phyloP scores from a whole-genome alignment of 2,888 invertebrate species.

The Oligia fasciuncula region DNA sequence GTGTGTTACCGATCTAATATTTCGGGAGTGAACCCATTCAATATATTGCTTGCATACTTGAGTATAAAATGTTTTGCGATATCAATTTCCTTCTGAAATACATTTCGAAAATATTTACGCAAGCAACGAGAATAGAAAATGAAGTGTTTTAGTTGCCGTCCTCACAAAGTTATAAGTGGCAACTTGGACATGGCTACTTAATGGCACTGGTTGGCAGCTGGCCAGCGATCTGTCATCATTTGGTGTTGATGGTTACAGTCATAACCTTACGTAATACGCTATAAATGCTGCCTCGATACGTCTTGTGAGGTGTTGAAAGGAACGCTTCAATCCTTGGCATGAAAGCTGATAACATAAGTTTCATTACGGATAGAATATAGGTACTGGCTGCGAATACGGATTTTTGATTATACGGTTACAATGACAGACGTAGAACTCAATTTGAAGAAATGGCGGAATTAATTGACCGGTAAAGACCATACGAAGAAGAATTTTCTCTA shows the following conservation, averaged over 20 bases:
- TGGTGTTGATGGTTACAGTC: slow-evolving; percentile 48
- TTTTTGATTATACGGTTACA: neutral
- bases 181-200: slow-evolving; percentile 58
- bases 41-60: slow-evolving; percentile 55
- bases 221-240: slow-evolving; percentile 65
- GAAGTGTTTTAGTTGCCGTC: slow-evolving; percentile 29
- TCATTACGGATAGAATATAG: neutral
- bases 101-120: slow-evolving; percentile 38
- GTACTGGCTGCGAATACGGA: slow-evolving; percentile 16
- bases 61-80: slow-evolving; percentile 46
- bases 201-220: slow-evolving; percentile 55
- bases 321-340: slow-evolving; percentile 1
- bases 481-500: neutral
- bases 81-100: slow-evolving; percentile 46
- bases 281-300: slow-evolving; percentile 43
- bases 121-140: slow-evolving; percentile 40
- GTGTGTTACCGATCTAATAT: slow-evolving; percentile 44
- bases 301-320: slow-evolving; percentile 35
- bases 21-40: slow-evolving; percentile 39
- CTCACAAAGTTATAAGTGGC: slow-evolving; percentile 55
- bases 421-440: slow-evolving; percentile 6
- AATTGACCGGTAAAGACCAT: neutral
- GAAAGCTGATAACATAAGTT: slow-evolving; percentile 7
- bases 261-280: slow-evolving; percentile 38
- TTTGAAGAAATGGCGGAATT: slow-evolving; percentile 5